These are phyloP conservation scores for Ennomos fuscantarius DNA, from an alignment of 2,888 invertebrate genomes.

Conservation along the genomic window DNA sequence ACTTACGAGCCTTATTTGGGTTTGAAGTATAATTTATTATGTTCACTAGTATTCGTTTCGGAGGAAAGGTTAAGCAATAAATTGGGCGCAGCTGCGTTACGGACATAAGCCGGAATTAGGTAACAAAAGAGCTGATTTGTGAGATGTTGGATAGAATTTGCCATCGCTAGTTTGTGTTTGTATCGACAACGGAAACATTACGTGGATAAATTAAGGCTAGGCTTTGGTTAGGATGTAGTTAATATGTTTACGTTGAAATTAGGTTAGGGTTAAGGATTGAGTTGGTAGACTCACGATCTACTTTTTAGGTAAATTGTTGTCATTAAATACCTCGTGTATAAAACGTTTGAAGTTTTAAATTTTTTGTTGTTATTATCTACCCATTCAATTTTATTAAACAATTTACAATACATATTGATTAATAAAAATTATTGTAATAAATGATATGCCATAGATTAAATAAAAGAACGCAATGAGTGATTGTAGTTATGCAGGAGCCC, in stretches of 20 bases:
- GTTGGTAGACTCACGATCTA: too few relatives aligned
- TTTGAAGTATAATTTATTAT: conserved; percentile 84
- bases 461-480: too few relatives aligned
- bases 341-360: conserved; percentile 8
- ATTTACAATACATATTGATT: too few relatives aligned
- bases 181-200: conserved; percentile 13
- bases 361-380: too few relatives aligned
- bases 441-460: too few relatives aligned
- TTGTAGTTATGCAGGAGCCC: too few relatives aligned
- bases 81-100: conserved; percentile 78
- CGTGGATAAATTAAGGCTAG: conserved; percentile 1
- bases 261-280: too few relatives aligned
- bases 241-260: too few relatives aligned
- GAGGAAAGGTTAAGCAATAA: conserved; percentile 81
- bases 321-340: neutral
- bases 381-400: too few relatives aligned
- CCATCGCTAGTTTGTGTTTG: conserved; percentile 27
- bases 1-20: conserved; percentile 80
- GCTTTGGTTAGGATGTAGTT: neutral
- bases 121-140: conserved; percentile 77
- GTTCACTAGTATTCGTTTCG: conserved; percentile 77
- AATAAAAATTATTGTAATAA: too few relatives aligned
- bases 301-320: too few relatives aligned
- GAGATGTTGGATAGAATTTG: conserved; percentile 52
- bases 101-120: conserved; percentile 79